These are phyloP conservation scores for Podargus strigoides DNA, from an alignment of 2,797 vertebrate species.

Conservation along the genomic window DNA sequence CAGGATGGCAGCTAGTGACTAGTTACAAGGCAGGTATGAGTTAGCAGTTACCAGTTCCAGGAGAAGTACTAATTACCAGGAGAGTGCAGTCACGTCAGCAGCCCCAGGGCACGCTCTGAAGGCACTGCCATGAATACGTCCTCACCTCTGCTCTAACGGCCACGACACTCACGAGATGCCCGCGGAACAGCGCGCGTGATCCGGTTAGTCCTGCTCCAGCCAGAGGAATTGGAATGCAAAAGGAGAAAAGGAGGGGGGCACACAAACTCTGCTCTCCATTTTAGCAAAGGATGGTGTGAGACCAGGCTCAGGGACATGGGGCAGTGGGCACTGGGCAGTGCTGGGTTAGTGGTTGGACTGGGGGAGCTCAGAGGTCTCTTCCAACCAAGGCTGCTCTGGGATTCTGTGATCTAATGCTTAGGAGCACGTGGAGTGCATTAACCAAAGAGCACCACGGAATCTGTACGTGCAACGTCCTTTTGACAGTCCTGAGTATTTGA, in stretches of 20 bases:
- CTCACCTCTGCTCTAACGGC: neutral
- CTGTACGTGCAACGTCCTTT: fast-evolving
- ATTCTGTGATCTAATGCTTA: fast-evolving
- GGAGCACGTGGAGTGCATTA: neutral
- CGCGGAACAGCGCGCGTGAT: fast-evolving
- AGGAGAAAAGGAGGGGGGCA: neutral
- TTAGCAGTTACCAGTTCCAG: neutral
- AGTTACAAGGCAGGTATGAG: neutral
- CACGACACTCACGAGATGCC: fast-evolving
- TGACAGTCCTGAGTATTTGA: neutral
- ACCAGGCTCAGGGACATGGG: too few relatives aligned
- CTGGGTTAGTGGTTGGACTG: too few relatives aligned
- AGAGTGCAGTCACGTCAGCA: fast-evolving
- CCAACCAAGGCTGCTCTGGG: too few relatives aligned
- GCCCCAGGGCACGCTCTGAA: neutral
- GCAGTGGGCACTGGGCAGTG: too few relatives aligned
- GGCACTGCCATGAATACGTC: fast-evolving
- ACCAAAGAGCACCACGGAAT: neutral
- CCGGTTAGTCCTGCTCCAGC: neutral
- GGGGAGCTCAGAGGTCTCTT: too few relatives aligned
- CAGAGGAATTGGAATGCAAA: neutral
- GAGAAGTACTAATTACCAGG: neutral
- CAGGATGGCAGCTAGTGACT: neutral
- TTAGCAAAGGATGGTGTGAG: too few relatives aligned
- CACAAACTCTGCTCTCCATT: neutral